Base-by-base conservation (phyloP, 2,888 invertebrate species). In the Himalopsyche tibetana region DNA sequence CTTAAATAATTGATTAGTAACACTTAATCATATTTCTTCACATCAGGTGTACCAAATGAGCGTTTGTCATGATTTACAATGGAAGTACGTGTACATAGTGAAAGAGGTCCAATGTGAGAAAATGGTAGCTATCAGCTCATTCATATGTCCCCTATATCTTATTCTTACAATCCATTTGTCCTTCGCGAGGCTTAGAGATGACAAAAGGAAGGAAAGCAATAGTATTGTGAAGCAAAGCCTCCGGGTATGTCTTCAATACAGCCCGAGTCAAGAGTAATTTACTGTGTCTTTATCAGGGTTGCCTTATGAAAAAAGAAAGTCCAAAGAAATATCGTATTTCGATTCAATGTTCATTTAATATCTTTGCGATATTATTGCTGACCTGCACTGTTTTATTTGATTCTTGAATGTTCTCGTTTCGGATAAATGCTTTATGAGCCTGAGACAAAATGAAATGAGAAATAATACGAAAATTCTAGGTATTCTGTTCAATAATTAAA, bases 151-250 rank as follows among this genome's bases (percentile, higher is more conserved):
- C 82, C 55, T 84, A 82, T 85, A 87, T 87, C 83, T 85, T 85
- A 69, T 83, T 80, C 85, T 85, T 83, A 85, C 82, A 81, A 85
- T 80, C 86, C 86, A 88, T 88, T 88, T 86, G 85, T 85, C 85
- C 83, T 88, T 85, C 51, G 28, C 83, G 51, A 42, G 85, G 85
- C 86, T 88, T 79, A 79, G 55, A 63, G 69, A 84, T 80, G 84
- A 88, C 84, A 88, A 87, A 84, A 82, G 85, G 63, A 80, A 56
- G 80, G 84, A 86, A 86, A 88, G 85, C 82, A 87, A 88, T 87
- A 87, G 87, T 82, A 82, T 85, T 87, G 84, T 83, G 83, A 63
- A 87, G 80, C 79, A 55, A 86, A 86, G 85, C 84, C 87, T 85
- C 80, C 40, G 81, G 88, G 82, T 45, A 80, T 56, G 85, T 87